Evolutionary conservation across 2,888 invertebrate genomes (phyloP), one percentile per base, ranked within the genome.

Genomic region (Calameuta idolon): DNA sequence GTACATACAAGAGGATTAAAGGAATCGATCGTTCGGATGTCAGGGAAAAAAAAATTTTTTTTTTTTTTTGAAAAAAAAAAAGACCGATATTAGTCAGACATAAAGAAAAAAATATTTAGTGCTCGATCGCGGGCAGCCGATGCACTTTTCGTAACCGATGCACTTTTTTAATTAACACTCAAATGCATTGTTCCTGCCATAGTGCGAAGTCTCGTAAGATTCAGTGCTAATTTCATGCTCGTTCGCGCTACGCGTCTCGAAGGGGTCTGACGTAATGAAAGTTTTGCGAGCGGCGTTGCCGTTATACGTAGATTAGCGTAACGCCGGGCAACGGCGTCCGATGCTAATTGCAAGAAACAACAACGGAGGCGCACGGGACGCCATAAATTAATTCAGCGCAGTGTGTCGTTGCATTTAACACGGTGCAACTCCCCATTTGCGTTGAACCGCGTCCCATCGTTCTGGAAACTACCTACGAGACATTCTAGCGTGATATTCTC

Each of bases 321-420:
- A 81, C 81, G 81, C 76, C 83, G 75, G 78, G 77, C 83, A 73
- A 80, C 81, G 76, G 79, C 81, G 81, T 76, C 78, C 79, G 80
- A 84, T 85, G 83, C 82, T 85, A 86, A 86, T 83, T 83, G 81
- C 82, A 78, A 80, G 81, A 81, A 82, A 80, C 75, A 76, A 77
- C 80, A 81, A 81, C 76, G 76, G 69, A 34, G 75, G 31, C 68
- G 73, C 34, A 68, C 75, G 69, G 73, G 69, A 40, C 55, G 68
- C 69, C 81, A 76, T 84, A 85, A 86, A 86, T 85, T 82, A 84
- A 84, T 85, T 86, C 83, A 80, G 80, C 75, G 74, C 78, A 74
- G 77, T 80, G 81, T 81, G 81, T 80, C 81, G 80, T 83, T 82
- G 79, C 79, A 79, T 79, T 83, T 81, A 83, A 83, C 83, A 79